Evolutionary conservation across 1,140 invertebrate genomes (phyloP), one percentile per base, ranked within the genome.

Genomic region (Drosophila teissieri): DNA sequence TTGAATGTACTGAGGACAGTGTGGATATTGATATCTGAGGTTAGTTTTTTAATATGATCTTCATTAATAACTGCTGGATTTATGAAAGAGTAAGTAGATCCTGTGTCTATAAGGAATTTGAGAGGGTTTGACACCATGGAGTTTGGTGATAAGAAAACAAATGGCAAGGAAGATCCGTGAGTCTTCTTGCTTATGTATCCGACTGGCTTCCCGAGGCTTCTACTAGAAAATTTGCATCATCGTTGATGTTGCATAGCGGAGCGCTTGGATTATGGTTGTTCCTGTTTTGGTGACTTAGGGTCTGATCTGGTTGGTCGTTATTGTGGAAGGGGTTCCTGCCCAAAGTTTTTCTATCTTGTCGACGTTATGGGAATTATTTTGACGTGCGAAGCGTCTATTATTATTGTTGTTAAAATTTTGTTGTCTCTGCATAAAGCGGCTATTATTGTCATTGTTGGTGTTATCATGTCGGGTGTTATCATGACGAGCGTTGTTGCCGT

Each of bases 11-110:
- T 69, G 34, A 57, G 53, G 5, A 52, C 22, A 40, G 53, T 56
- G 58, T 63, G 58, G 27, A 63, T 70, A 51, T 70, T 62, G 8
- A 63, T 42, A 57, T 70, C 53, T 2, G 31, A 56, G 37, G 53
- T 63, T 39, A 51, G 39, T 48, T 56, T 70, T 63, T 70, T 70
- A 1, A 37, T 57, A 4, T 31, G 31, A 5, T 63, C 52, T 63
- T 44, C 19, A 31, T 31, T 60, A 68, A 60, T 60, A 46, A 68
- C 48, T 60, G 39, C 37, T 53, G 55, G 48, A 15, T 53, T 60
- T 53, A 53, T 68, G 15, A 44, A 44, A 17, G 40, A 44, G 15
- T 44, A 44, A 10, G 15, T 44, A 44, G 40, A 44, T 19, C 15
- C 15, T 17, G 40, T 42, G 15, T 42, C 40, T 19, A 44, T 40